Evolutionary conservation across 2,888 invertebrate genomes (phyloP), one percentile per base, ranked within the genome.

Genomic region (Oxycera nigricornis): DNA sequence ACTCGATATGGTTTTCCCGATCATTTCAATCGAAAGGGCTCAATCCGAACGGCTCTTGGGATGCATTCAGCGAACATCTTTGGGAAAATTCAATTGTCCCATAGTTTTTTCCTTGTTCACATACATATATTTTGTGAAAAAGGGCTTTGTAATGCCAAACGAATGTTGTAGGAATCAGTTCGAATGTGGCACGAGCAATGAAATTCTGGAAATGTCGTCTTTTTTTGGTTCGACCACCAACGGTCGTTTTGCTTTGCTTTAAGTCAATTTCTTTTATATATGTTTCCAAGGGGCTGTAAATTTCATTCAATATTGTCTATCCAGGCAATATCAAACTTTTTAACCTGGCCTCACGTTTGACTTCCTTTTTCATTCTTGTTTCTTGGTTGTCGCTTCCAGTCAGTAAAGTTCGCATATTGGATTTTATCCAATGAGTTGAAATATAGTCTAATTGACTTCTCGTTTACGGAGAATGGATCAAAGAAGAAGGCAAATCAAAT

Each of bases 21-120:
- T 50, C 68, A 52, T 30, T 30, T 50, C 68, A 68, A 68, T 68
- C 68, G 68, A 22, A 50, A 52, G 20, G 68, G 50, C 68, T 68
- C 68, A 68, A 68, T 30, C 50, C 46, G 1, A 52, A 50, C 26
- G 14, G 52, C 46, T 68, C 30, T 20, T 30, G 50, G 68, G 68
- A 68, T 52, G 2, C 68, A 50, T 50, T 30, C 46, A 11, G 68
- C n/a, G 68, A 50, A 50, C 46, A 62, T 31, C 31, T 35, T 62
- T 20, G 50, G 50, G 68, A 52, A 62, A 62, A 62, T 62, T 39
- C 62, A 62, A 62, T 62, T 46, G 28, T 68, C 68, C 30, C 67
- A 26, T 67, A 46, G 67, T 67, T 46, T 52, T n/a, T 52, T 68
- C 39, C 17, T 9, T 68, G 62, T 62, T 39, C 31, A 62, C 62